Conservation (phyloP, 2,797 vertebrate species). For the Fundulus diaphanus region DNA sequence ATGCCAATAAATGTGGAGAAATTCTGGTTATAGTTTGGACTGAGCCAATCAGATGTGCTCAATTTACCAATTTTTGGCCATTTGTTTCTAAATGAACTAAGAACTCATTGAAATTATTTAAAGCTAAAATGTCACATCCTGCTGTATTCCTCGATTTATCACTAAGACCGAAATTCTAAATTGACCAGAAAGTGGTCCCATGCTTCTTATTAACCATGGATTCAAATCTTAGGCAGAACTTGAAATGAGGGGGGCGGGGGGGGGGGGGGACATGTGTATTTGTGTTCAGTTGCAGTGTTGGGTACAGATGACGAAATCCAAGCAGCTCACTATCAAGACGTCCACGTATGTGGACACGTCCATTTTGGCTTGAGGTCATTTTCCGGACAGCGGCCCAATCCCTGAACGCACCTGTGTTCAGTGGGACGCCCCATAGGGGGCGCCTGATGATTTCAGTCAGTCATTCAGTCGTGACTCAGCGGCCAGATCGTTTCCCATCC, state of each 20-base stretch:
- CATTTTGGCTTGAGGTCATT: background rate
- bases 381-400: background rate
- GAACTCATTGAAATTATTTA: no score
- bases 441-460: background rate
- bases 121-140: no score
- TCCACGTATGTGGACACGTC: background rate
- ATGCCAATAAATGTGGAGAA: background rate
- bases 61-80: background rate
- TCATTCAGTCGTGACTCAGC: background rate
- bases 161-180: no score
- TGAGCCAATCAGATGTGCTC: background rate
- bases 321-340: background rate
- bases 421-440: background rate
- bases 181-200: no score
- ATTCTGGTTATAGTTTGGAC: background rate
- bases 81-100: no score
- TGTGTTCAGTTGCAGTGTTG: no score
- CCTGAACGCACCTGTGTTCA: background rate
- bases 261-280: no score
- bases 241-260: no score
- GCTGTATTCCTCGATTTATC: no score
- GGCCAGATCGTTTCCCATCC: slow-evolving; percentile 35
- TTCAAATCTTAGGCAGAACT: no score
- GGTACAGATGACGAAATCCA: no score
- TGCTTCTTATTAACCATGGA: no score